Evolutionary conservation across 2,888 invertebrate genomes (phyloP).

Genomic region (Xestobium rufovillosum): DNA sequence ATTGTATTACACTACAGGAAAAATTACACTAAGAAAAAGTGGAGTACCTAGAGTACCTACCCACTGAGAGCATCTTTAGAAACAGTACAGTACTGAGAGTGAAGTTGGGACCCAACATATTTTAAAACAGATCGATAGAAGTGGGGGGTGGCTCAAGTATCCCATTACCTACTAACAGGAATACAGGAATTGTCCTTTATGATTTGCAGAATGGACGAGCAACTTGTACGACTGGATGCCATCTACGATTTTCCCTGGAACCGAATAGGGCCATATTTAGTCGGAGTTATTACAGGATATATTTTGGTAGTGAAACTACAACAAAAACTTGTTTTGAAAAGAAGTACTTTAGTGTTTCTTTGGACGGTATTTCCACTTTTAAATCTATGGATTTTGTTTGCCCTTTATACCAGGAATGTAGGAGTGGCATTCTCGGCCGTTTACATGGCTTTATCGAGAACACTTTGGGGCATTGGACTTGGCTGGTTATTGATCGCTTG

Average conservation of each 20-base stretch:
- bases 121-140: too few species aligned
- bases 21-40: too few species aligned
- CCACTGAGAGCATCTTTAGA: too few species aligned
- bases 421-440: conserved; percentile 43
- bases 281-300: conserved; percentile 46
- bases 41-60: too few species aligned
- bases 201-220: conserved; percentile 40
- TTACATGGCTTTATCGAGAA: conserved; percentile 46
- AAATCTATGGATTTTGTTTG: conserved; percentile 42
- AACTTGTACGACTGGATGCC: conserved; percentile 35
- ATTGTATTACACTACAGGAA: too few species aligned
- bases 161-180: too few species aligned
- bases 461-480: conserved; percentile 48
- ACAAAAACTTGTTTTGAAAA: conserved; percentile 30
- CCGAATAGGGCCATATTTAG: conserved; percentile 45
- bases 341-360: conserved; percentile 25
- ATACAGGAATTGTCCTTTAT: too few species aligned
- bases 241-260: conserved; percentile 49
- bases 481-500: conserved; percentile 53
- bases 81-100: too few species aligned
- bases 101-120: too few species aligned
- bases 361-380: conserved; percentile 41
- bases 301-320: conserved; percentile 37
- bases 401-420: conserved; percentile 41
- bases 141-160: too few species aligned